Conservation (phyloP, 2,888 invertebrate species). For the Nematopogon swammerdamellus region DNA sequence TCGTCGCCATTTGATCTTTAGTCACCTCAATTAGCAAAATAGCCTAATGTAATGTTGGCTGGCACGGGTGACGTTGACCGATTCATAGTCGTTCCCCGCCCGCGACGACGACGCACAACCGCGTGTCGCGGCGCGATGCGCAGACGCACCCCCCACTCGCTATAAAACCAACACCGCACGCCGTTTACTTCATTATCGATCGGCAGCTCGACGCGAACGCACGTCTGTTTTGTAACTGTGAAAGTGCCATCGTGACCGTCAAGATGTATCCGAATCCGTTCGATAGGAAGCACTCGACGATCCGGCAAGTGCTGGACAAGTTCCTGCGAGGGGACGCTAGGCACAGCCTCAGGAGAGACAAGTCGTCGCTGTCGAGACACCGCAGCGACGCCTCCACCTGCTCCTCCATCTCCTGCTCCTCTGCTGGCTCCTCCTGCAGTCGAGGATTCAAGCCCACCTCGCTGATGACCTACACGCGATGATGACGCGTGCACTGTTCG, state of each 20-base stretch:
- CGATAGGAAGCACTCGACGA: conserved; percentile 65
- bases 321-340: conserved; percentile 53
- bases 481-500: neutral
- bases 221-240: neutral
- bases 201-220: neutral
- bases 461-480: neutral
- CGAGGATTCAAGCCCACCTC: neutral
- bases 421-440: neutral
- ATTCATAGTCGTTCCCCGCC: too few species aligned
- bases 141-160: neutral
- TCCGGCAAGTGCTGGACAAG: conserved; percentile 63
- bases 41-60: too few species aligned
- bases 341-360: conserved; percentile 36
- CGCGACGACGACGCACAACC: neutral
- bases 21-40: too few species aligned
- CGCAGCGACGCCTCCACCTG: conserved; percentile 25
- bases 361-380: conserved; percentile 27
- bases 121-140: neutral
- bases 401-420: conserved; percentile 17
- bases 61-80: too few species aligned
- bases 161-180: neutral
- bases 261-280: conserved; percentile 69
- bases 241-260: neutral
- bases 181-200: neutral
- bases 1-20: too few species aligned